A percentile compares a stretch with the other conserved stretches of the same genome.
Conservation (phyloP, 2,888 invertebrate genomes). For the Heliconius aoede region DNA sequence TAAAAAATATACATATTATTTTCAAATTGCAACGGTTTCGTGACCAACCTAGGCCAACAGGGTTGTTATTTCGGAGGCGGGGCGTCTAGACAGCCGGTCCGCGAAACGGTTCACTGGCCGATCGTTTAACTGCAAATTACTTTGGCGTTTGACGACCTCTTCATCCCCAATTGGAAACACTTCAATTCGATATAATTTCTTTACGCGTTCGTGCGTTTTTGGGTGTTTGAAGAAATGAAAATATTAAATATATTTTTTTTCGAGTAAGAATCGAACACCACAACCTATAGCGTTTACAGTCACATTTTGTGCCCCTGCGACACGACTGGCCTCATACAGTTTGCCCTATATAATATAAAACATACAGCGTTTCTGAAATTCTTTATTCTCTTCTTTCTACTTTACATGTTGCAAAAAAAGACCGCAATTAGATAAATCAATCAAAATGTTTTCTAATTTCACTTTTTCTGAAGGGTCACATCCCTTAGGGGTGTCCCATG, state of each 20-base stretch:
- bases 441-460: background rate
- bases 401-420: background rate
- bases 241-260: no score
- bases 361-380: no score
- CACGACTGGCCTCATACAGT: no score
- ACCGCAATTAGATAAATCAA: no score
- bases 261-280: no score
- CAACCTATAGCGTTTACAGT: no score
- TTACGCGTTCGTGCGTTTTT: background rate
- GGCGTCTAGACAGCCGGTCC: slow-evolving; percentile 56
- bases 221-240: no score
- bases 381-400: background rate
- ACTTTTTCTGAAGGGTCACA: background rate
- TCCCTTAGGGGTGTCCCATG: background rate
- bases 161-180: slow-evolving; percentile 17
- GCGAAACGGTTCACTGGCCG: slow-evolving; percentile 53
- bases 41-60: slow-evolving; percentile 29
- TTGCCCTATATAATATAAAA: no score
- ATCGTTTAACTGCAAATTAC: slow-evolving; percentile 43
- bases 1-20: no score
- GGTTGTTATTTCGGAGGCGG: slow-evolving; percentile 46
- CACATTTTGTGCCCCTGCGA: no score
- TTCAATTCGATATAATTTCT: background rate
- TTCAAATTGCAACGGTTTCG: background rate
- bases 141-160: slow-evolving; percentile 37